Percentiles rank a stretch among this genome's conserved stretches.
Evolutionary conservation across 2,113 vertebrate species (phyloP).

Genomic region (Hemibagrus wyckioides): DNA sequence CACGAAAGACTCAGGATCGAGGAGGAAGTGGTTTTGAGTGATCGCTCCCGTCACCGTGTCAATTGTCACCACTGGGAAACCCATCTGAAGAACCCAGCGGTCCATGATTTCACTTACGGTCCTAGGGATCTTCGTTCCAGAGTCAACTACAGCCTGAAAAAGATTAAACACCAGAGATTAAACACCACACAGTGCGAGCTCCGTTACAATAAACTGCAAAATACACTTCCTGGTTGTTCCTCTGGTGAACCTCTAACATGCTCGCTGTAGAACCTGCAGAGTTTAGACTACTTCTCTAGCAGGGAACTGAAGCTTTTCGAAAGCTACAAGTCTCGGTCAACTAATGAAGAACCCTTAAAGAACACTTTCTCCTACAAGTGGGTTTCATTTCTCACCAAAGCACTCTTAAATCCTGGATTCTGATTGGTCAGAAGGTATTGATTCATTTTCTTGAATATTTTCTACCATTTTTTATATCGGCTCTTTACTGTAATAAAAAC

Average conservation of each 20-base stretch:
- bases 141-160: conserved; percentile 56
- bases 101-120: conserved; percentile 79
- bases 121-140: conserved; percentile 54
- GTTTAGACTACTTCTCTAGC: neutral
- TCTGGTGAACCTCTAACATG: neutral
- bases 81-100: conserved; percentile 91
- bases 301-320: neutral
- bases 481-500: neutral
- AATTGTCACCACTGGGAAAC: conserved; percentile 84
- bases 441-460: neutral
- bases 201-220: neutral
- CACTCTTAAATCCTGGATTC: neutral
- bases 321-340: neutral
- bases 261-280: neutral
- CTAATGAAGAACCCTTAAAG: neutral
- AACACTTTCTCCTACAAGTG: neutral
- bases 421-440: neutral
- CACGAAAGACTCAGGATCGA: conserved; percentile 69
- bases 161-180: neutral
- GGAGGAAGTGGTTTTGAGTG: conserved; percentile 83
- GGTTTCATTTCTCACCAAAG: neutral
- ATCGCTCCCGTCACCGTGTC: conserved; percentile 68
- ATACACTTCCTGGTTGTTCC: neutral
- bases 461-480: neutral
- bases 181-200: neutral